phyloP scores from a whole-genome alignment of 2,113 vertebrate genomes.

The Oreochromis aureus region DNA sequence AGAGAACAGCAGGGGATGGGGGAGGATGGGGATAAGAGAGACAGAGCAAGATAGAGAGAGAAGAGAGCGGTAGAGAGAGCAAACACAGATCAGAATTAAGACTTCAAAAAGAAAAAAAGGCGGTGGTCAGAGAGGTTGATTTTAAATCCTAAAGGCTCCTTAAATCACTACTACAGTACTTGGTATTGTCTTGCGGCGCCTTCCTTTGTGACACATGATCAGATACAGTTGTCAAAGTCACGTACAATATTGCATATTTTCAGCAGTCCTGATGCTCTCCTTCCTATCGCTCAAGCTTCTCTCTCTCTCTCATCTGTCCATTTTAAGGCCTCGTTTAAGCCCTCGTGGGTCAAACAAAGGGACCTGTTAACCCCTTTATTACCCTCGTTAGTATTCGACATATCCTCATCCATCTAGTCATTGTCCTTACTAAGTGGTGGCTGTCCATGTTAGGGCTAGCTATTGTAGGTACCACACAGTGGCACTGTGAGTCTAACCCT shows the following conservation, averaged over 20 bases:
- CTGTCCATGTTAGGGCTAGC: conserved; percentile 60
- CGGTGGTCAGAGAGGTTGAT: conserved; percentile 34
- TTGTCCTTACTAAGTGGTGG: conserved; percentile 37
- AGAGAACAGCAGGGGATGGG: conserved; percentile 76
- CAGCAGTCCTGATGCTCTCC: conserved; percentile 39
- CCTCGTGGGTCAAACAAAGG: conserved; percentile 42
- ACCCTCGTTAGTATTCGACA: conserved; percentile 28
- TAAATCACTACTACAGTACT: conserved; percentile 50
- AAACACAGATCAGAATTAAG: conserved; percentile 82
- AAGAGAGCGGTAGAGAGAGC: conserved; percentile 17
- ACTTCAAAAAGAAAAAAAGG: conserved; percentile 59
- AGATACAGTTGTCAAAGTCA: conserved; percentile 41
- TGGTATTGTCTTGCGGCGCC: conserved; percentile 49
- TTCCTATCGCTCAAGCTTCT: conserved; percentile 22
- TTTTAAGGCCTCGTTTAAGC: conserved; percentile 66
- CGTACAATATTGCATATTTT: conserved; percentile 54
- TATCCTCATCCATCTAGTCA: conserved; percentile 21
- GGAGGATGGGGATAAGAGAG: conserved; percentile 29
- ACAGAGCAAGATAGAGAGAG: conserved; percentile 19
- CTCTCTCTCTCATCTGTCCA: conserved; percentile 12
- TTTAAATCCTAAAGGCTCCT: conserved; percentile 38
- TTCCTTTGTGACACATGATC: conserved; percentile 32
- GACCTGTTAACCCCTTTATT: conserved; percentile 21
- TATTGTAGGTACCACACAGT: conserved; percentile 73
- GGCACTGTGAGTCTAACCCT: conserved; percentile 66